phyloP scores from a whole-genome alignment of 1,140 invertebrate genomes.

The Vollenhovia emeryi region DNA sequence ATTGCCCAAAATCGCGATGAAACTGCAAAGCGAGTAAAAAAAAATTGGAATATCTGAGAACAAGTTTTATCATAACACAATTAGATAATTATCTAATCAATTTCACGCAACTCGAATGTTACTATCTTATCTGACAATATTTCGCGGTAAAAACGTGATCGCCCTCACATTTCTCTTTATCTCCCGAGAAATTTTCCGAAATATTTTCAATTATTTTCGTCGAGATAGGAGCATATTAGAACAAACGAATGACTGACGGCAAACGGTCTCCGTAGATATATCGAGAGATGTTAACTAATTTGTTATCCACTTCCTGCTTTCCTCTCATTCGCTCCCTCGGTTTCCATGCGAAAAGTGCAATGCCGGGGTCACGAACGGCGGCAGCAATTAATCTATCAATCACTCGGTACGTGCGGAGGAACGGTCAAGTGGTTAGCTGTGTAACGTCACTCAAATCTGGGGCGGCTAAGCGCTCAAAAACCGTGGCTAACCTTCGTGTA shows the following conservation, averaged over 20 bases:
- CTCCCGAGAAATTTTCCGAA: neutral
- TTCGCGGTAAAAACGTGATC: slow-evolving; percentile 4
- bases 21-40: neutral
- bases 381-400: slow-evolving; percentile 84
- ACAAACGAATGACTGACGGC: neutral
- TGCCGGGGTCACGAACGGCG: slow-evolving; percentile 61
- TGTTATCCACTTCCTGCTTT: slow-evolving; percentile 2
- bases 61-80: neutral
- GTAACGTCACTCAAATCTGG: slow-evolving; percentile 83
- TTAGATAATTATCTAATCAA: neutral
- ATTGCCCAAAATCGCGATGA: slow-evolving; percentile 1
- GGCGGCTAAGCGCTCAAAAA: slow-evolving; percentile 81
- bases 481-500: slow-evolving; percentile 82
- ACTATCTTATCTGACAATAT: neutral
- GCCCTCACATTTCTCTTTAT: neutral
- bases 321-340: slow-evolving; percentile 9
- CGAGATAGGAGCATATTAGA: neutral
- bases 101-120: neutral
- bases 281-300: slow-evolving; percentile 43
- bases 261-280: slow-evolving; percentile 2
- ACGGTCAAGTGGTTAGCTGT: slow-evolving; percentile 86
- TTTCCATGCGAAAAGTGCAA: slow-evolving; percentile 52
- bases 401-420: slow-evolving; percentile 76
- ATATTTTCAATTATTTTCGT: slow-evolving; percentile 8
- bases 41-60: neutral